Conservation (phyloP, 2,888 invertebrate species). For the Caenorhabditis imperialis region DNA sequence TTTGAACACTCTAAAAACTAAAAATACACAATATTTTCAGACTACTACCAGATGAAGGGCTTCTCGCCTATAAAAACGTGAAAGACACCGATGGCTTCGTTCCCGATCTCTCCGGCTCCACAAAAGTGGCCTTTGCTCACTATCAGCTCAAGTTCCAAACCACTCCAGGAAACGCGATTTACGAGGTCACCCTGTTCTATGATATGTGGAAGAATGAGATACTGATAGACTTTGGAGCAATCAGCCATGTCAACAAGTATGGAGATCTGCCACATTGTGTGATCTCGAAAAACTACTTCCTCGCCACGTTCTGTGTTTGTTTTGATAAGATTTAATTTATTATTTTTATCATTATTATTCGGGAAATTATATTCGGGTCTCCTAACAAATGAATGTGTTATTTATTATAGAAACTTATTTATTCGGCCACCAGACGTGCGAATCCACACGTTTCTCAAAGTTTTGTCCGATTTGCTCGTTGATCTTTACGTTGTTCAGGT, state of each 20-base stretch:
- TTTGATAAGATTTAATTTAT: slow-evolving; percentile 68
- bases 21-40: no score
- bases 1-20: no score
- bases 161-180: slow-evolving; percentile 86
- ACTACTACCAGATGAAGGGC: slow-evolving; percentile 82
- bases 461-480: slow-evolving; percentile 72
- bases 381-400: no score
- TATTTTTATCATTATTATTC: no score
- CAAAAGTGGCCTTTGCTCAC: slow-evolving; percentile 82
- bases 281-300: slow-evolving; percentile 80
- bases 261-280: slow-evolving; percentile 88
- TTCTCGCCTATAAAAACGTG: slow-evolving; percentile 78
- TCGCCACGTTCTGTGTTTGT: slow-evolving; percentile 77
- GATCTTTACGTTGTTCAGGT: slow-evolving; percentile 64
- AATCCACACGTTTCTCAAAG: slow-evolving; percentile 72
- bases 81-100: slow-evolving; percentile 89
- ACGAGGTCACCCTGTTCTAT: slow-evolving; percentile 81
- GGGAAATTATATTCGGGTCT: no score
- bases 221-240: slow-evolving; percentile 83
- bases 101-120: slow-evolving; percentile 85
- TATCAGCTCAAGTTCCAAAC: slow-evolving; percentile 88
- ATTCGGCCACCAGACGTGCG: slow-evolving; percentile 74
- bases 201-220: slow-evolving; percentile 12
- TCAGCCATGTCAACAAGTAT: slow-evolving; percentile 88
- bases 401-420: no score